phyloP scores from a whole-genome alignment of 2,113 vertebrate genomes.

The Hippocampus abdominalis region DNA sequence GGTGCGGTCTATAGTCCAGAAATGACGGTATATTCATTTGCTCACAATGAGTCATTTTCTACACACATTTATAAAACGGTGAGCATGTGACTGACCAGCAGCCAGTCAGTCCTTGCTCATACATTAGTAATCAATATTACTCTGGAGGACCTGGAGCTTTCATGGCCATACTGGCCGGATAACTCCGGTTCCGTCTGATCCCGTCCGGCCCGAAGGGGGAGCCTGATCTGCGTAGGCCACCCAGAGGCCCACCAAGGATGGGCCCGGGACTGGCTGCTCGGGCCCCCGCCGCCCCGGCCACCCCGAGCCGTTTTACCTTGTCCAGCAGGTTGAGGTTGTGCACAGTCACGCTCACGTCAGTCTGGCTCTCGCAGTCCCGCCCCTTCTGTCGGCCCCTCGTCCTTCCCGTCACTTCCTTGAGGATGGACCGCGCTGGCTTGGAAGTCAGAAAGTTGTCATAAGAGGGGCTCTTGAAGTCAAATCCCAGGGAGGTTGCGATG shows the following conservation, averaged over 20 bases:
- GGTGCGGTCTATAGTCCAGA: no score
- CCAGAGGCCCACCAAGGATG: conserved; percentile 76
- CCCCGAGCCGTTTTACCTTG: conserved; percentile 89
- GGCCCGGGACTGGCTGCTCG: conserved; percentile 68
- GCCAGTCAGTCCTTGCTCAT: conserved; percentile 62
- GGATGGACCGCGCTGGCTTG: conserved; percentile 89
- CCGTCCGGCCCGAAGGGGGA: conserved; percentile 82
- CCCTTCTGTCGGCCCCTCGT: conserved; percentile 72
- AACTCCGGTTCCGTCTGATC: conserved; percentile 90
- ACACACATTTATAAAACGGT: neutral
- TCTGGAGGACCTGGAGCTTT: conserved; percentile 83
- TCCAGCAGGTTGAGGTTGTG: conserved; percentile 94
- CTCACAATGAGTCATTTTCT: no score
- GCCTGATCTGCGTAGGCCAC: conserved; percentile 76
- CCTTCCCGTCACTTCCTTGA: conserved; percentile 84
- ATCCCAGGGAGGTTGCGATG: conserved; percentile 71
- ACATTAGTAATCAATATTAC: conserved; percentile 76
- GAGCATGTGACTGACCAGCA: conserved; percentile 32
- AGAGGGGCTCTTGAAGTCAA: conserved; percentile 88
- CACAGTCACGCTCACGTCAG: conserved; percentile 90
- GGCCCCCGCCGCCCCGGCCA: conserved; percentile 73
- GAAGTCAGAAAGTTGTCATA: conserved; percentile 96
- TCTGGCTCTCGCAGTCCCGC: conserved; percentile 88
- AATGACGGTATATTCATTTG: no score
- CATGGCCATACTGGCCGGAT: conserved; percentile 97